A percentile compares a stretch with the other conserved stretches of the same genome.
Evolutionary conservation across 2,113 vertebrate genomes (phyloP).

Genomic region (Rhinolophus sinicus): DNA sequence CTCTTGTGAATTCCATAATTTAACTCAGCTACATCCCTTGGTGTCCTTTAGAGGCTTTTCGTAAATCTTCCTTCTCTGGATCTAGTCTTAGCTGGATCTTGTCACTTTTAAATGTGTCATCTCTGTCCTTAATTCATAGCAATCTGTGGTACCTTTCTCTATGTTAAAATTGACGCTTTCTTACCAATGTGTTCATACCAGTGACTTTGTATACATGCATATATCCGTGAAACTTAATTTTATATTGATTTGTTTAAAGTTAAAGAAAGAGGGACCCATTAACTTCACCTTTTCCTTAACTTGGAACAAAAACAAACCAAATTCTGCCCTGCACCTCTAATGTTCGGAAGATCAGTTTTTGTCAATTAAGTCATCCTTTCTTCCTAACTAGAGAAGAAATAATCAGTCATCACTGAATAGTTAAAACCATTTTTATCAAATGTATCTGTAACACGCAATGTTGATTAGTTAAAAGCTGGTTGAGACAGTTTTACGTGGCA

Average conservation of each 20-base stretch:
- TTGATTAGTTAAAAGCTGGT: background rate
- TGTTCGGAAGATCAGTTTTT: background rate
- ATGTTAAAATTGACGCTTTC: background rate
- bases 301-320: slow-evolving; percentile 35
- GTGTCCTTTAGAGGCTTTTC: background rate
- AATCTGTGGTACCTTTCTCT: background rate
- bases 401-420: slow-evolving; percentile 20
- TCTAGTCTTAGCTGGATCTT: background rate
- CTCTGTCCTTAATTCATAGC: background rate
- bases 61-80: background rate
- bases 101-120: background rate
- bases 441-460: background rate
- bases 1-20: background rate
- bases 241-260: background rate
- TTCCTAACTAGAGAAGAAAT: slow-evolving; percentile 52
- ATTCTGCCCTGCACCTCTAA: background rate
- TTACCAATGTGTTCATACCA: background rate
- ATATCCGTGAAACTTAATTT: background rate
- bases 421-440: slow-evolving; percentile 25
- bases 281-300: slow-evolving; percentile 23
- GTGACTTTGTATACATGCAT: background rate
- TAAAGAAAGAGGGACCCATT: background rate
- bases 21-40: background rate
- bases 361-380: slow-evolving; percentile 29
- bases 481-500: background rate